Evolutionary conservation across 2,888 invertebrate species (phyloP), one percentile per base, ranked within the genome.

Genomic region (Macropis europaea): DNA sequence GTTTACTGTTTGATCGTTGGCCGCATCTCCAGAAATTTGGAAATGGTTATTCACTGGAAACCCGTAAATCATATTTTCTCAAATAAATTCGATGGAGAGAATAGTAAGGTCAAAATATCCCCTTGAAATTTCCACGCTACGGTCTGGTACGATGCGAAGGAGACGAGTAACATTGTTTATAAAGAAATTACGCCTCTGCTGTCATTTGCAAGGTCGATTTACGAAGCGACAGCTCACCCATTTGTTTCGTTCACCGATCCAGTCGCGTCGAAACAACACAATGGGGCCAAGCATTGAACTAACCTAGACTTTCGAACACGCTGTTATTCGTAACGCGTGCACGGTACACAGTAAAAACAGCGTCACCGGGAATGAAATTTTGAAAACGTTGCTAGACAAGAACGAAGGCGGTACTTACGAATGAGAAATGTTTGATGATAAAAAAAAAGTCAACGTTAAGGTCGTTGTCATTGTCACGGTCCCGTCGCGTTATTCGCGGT

Each of bases 391-490:
- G 38, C 22, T 57, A 19, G 40, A 11, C 36, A 28, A 32, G 3
- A 22, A 45, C 17, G 11, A 56, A 32, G n/a, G 13, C 28, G 4
- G 52, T 22, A 19, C 9, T 60, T 26, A 17, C 2, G 36, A 28
- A 30, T 2, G 6, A 15, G 30, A 40, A 56, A 45, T 59, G 54
- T 40, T 48, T 28, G 50, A 47, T 19, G 42, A 40, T 43, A 13
- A 11, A 42, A 45, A n/a, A 34, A 66, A 42, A 67, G 62, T 69
- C 69, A 56, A 62, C 69, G 64, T 59, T 38, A 45, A 72, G 57
- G 56, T 63, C 67, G 74, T 72, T 59, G 73, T 79, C 79, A 79
- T 70, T 76, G 79, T 61, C 79, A 73, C 70, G 76, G 74, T 70
- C 62, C 61, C 45, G 34, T 69, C 66, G 42, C 45, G 40, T 56